Evolutionary conservation across 2,888 invertebrate genomes (phyloP), one percentile per base, ranked within the genome.

Genomic region (Xanthorhoe designata): DNA sequence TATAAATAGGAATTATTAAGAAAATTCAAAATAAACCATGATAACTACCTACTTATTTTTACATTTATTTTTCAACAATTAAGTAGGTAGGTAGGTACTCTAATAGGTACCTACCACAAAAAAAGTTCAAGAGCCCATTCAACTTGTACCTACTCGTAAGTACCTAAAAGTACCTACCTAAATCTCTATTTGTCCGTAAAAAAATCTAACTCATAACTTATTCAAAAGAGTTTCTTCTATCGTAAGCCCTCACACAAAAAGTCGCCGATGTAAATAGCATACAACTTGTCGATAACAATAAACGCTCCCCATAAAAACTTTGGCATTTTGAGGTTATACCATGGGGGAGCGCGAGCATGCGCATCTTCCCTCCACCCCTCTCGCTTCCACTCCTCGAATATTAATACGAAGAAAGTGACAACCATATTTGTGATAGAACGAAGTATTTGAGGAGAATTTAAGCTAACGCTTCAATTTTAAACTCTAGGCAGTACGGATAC

Each of bases 331-430:
- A 83, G 79, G 80, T 80, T 79, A 80, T 77, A 68, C 68, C 73
- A 65, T 73, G 77, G 74, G 79, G 74, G 76, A 79, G 78, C 76
- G 69, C 74, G 83, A 84, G 84, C 91, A 90, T 91, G 91, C 89
- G 89, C 86, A 71, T 74, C 56, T 63, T 56, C 32, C 57, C 29
- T 19, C 61, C 64, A 45, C 17, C 73, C 63, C 17, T 87, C 86
- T 71, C 81, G 79, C 65, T 89, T 75, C 54, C 75, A 73, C 83
- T 45, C 53, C 55, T 18, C 15, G 35, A 60, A 68, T 74, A 68
- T 52, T 53, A 55, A 42, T 74, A 75, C 58, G 76, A 81, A 78
- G 84, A 90, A 76, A 69, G 87, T 76, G 85, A 86, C 74, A 76
- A 76, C 83, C 78, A 76, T 67, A 84, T 75, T 69, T 75, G 65